Percentiles rank a stretch among this genome's conserved stretches.
phyloP scores from a whole-genome alignment of 2,888 invertebrate genomes.

The Mantis religiosa region DNA sequence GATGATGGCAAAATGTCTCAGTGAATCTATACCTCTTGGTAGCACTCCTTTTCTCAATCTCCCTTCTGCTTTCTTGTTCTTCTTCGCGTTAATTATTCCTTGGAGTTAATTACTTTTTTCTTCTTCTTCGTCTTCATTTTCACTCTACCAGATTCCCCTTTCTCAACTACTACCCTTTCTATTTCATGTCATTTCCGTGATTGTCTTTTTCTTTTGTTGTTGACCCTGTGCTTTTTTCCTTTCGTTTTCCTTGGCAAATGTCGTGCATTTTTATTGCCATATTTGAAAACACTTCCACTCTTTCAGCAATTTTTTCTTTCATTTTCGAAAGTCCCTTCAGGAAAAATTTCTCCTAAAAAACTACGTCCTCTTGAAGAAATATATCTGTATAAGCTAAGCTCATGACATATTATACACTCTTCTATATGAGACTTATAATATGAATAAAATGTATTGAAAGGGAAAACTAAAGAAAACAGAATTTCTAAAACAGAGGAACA shows the following conservation, averaged over 20 bases:
- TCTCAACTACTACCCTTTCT: slow-evolving; percentile 1
- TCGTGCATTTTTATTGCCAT: slow-evolving; percentile 11
- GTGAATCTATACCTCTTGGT: slow-evolving; percentile 17
- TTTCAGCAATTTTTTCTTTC: background rate
- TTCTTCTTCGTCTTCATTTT: slow-evolving; percentile 4
- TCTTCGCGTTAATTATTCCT: slow-evolving; percentile 34
- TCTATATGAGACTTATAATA: too few relatives aligned
- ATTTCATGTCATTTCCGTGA: slow-evolving; percentile 14
- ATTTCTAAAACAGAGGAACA: rapidly evolving
- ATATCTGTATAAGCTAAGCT: too few relatives aligned
- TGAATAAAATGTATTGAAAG: too few relatives aligned
- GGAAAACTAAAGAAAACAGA: too few relatives aligned
- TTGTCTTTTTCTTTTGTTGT: slow-evolving; percentile 18
- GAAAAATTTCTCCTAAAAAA: background rate
- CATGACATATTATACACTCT: too few relatives aligned
- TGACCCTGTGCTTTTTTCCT: background rate
- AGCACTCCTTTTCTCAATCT: background rate
- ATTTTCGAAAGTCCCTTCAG: background rate
- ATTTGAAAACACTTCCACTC: background rate
- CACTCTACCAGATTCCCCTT: background rate
- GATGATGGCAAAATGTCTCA: slow-evolving; percentile 23
- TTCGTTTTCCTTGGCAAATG: background rate
- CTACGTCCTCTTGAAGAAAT: background rate
- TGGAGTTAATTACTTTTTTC: slow-evolving; percentile 34
- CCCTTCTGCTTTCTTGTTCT: slow-evolving; percentile 21